Conservation (phyloP, 64 coral and sea anemone genomes). For the Montipora capricornis region DNA sequence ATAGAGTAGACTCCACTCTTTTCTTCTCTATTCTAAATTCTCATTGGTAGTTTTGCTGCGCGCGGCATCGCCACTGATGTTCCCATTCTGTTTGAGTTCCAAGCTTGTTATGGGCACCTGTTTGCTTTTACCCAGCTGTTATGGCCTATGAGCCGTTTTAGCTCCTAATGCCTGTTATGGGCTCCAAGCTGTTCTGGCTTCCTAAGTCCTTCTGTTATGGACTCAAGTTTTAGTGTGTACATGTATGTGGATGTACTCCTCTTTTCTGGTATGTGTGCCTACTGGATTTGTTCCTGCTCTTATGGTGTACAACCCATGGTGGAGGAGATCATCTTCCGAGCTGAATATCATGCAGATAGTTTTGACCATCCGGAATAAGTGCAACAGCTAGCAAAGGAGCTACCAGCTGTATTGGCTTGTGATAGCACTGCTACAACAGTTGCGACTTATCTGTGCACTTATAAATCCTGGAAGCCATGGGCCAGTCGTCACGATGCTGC, state of each 20-base stretch:
- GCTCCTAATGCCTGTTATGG: slow-evolving; percentile 6
- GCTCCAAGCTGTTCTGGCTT: neutral
- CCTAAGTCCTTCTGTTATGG: neutral
- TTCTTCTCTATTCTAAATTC: too few relatives aligned
- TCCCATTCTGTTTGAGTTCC: neutral
- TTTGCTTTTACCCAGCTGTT: neutral
- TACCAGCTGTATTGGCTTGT: slow-evolving; percentile 40
- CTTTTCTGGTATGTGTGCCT: neutral
- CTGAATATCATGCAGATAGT: neutral
- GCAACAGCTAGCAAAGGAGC: neutral
- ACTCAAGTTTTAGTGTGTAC: too few relatives aligned
- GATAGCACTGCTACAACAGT: slow-evolving; percentile 24
- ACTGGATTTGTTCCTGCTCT: slow-evolving; percentile 1
- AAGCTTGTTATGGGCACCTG: neutral
- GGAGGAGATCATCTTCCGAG: neutral
- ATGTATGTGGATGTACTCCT: too few relatives aligned
- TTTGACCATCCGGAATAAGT: neutral
- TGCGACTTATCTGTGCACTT: neutral
- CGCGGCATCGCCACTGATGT: too few relatives aligned
- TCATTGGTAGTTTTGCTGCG: too few relatives aligned
- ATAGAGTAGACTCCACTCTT: too few relatives aligned
- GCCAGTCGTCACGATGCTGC: neutral
- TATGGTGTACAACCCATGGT: neutral
- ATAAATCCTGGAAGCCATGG: slow-evolving; percentile 43
- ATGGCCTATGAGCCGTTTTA: neutral